Evolutionary conservation across 2,888 invertebrate genomes (phyloP).

Genomic region (Ennomos fuscantarius): DNA sequence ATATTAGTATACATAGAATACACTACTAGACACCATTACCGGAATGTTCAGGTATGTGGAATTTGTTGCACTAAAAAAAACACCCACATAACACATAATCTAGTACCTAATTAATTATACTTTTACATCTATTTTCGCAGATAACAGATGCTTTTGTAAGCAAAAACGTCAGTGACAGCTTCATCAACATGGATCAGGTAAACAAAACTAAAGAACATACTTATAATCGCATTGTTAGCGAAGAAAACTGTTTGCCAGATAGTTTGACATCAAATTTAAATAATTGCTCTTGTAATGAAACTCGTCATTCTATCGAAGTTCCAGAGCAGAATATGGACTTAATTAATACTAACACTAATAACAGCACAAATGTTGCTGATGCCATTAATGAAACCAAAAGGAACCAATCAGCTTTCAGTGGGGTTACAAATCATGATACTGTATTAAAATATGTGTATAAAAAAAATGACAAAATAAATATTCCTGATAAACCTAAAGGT

Average conservation of each 20-base stretch:
- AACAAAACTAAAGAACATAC: slow-evolving; percentile 15
- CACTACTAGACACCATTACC: too few species aligned
- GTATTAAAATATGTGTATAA: slow-evolving; percentile 69
- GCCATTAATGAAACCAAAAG: slow-evolving; percentile 15
- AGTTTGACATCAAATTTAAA: slow-evolving; percentile 8
- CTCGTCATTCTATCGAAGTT: slow-evolving; percentile 19
- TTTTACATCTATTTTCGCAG: slow-evolving; percentile 50
- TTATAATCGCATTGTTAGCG: slow-evolving; percentile 20
- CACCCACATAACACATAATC: not conserved
- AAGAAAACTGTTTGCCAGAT: slow-evolving; percentile 6
- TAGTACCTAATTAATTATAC: too few species aligned
- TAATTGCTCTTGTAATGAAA: slow-evolving; percentile 34
- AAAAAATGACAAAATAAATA: slow-evolving; percentile 46
- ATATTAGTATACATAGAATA: not conserved
- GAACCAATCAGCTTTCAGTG: slow-evolving; percentile 36
- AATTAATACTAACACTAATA: slow-evolving; percentile 11
- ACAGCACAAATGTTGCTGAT: slow-evolving; percentile 8
- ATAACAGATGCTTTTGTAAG: slow-evolving; percentile 61
- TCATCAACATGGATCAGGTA: slow-evolving; percentile 24
- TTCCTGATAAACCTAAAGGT: slow-evolving; percentile 53
- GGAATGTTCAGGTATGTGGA: too few species aligned
- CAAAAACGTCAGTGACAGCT: slow-evolving; percentile 38
- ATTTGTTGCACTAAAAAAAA: too few species aligned
- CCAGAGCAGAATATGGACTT: not conserved
- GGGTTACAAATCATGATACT: slow-evolving; percentile 48